A percentile compares a stretch with the other conserved stretches of the same genome.
Evolutionary conservation across 1,140 invertebrate genomes (phyloP).

Genomic region (Cydia fagiglandana): DNA sequence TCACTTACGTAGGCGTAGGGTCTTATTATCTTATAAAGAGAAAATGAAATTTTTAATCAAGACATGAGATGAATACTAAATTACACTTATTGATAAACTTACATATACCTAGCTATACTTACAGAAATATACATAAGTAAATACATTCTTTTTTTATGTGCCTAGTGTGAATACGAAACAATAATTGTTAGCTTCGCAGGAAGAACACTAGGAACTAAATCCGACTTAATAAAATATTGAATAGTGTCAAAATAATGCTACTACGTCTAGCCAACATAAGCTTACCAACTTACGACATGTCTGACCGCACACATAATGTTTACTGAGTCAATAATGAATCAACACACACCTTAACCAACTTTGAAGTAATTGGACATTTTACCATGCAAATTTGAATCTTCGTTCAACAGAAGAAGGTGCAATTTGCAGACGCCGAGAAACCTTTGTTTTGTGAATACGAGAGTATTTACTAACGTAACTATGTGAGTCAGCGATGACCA

Average conservation of each 20-base stretch:
- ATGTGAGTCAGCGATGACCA: conserved; percentile 35
- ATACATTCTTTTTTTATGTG: too few relatives aligned
- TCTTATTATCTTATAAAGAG: too few relatives aligned
- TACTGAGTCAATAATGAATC: conserved; percentile 19
- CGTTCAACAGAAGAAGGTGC: background rate
- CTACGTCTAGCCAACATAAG: background rate
- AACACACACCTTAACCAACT: background rate
- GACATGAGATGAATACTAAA: too few relatives aligned
- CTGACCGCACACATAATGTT: background rate
- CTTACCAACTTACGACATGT: background rate
- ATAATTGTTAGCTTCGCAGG: too few relatives aligned
- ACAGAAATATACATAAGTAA: too few relatives aligned
- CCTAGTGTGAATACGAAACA: too few relatives aligned
- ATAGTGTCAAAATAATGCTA: background rate
- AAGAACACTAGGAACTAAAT: too few relatives aligned
- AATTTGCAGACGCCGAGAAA: background rate
- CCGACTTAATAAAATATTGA: too few relatives aligned
- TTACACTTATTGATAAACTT: too few relatives aligned
- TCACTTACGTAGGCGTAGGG: too few relatives aligned
- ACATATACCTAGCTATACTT: too few relatives aligned
- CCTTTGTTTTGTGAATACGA: conserved; percentile 19
- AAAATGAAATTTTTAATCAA: too few relatives aligned
- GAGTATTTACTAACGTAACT: conserved; percentile 21
- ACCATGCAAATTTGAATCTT: background rate
- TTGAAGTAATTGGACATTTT: background rate